Percentiles rank a stretch among this genome's conserved stretches.
Evolutionary conservation across 2,888 invertebrate species (phyloP).

Genomic region (Scrobipalpa costella): DNA sequence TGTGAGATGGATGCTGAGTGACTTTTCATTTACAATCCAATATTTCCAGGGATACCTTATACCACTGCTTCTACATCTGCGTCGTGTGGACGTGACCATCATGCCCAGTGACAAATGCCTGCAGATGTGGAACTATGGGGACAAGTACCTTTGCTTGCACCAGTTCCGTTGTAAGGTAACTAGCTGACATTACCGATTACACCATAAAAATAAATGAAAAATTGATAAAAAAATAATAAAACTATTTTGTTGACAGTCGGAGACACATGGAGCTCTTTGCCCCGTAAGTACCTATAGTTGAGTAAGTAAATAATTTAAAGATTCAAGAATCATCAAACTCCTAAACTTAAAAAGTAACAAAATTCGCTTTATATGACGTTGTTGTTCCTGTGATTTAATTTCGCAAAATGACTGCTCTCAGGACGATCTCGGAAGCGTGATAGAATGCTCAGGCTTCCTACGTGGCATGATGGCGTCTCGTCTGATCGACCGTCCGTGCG

Average conservation of each 20-base stretch:
- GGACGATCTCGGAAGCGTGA: conserved; percentile 67
- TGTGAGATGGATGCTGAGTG: no score
- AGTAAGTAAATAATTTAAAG: not conserved
- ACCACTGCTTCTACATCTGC: conserved; percentile 58
- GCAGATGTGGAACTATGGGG: conserved; percentile 54
- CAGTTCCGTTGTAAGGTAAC: conserved; percentile 60
- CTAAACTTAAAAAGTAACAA: no score
- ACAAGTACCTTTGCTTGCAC: conserved; percentile 60
- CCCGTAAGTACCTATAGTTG: conserved; percentile 64
- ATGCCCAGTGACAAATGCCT: conserved; percentile 49
- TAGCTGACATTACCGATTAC: not conserved
- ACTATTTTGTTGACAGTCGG: conserved; percentile 45
- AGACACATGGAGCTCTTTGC: conserved; percentile 63
- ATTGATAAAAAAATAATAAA: not conserved
- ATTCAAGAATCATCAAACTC: no score
- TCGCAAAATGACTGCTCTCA: conserved; percentile 33
- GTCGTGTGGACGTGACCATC: conserved; percentile 50
- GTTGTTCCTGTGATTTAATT: not conserved
- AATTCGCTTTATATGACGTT: no score
- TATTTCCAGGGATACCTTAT: conserved; percentile 61
- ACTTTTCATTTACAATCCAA: no score
- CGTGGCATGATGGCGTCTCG: conserved; percentile 68
- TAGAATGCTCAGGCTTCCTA: conserved; percentile 61
- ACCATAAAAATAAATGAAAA: not conserved
- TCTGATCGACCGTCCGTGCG: conserved; percentile 68